Conservation (phyloP, 2,113 vertebrate genomes). For the Oreochromis tanganicae region DNA sequence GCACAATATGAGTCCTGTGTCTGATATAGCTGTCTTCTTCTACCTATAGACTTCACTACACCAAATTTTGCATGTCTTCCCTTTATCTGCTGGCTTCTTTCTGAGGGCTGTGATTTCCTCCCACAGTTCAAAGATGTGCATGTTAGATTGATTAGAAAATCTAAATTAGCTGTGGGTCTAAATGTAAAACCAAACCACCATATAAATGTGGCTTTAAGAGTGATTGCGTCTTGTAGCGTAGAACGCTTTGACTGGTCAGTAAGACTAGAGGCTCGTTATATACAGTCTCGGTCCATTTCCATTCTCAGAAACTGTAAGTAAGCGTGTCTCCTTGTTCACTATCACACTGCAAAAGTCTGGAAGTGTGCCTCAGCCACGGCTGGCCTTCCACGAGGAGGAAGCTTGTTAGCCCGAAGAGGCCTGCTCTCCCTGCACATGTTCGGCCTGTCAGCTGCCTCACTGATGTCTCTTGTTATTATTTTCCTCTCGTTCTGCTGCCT, state of each 20-base stretch:
- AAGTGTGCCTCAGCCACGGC: not conserved
- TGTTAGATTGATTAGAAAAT: not conserved
- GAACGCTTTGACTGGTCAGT: not conserved
- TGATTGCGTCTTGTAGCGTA: not conserved
- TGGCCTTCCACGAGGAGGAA: not conserved
- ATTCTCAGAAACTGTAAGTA: not conserved
- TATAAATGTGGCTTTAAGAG: not conserved
- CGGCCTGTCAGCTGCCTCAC: conserved; percentile 34
- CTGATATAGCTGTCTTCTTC: not conserved
- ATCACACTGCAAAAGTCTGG: not conserved
- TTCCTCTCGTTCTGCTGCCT: conserved; percentile 56
- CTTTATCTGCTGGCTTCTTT: not conserved
- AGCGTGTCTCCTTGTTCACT: not conserved
- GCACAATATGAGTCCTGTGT: not conserved
- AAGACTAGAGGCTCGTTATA: not conserved
- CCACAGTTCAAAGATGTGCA: not conserved
- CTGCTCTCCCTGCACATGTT: conserved; percentile 11
- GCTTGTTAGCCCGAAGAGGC: not conserved
- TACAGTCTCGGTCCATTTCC: not conserved
- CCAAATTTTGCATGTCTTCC: not conserved
- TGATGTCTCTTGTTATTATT: conserved; percentile 59
- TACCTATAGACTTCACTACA: not conserved
- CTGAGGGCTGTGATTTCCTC: not conserved
- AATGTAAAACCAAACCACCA: not conserved
- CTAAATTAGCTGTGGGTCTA: not conserved